Evolutionary conservation across 2,888 invertebrate species (phyloP).

Genomic region (Nymphalis polychloros): DNA sequence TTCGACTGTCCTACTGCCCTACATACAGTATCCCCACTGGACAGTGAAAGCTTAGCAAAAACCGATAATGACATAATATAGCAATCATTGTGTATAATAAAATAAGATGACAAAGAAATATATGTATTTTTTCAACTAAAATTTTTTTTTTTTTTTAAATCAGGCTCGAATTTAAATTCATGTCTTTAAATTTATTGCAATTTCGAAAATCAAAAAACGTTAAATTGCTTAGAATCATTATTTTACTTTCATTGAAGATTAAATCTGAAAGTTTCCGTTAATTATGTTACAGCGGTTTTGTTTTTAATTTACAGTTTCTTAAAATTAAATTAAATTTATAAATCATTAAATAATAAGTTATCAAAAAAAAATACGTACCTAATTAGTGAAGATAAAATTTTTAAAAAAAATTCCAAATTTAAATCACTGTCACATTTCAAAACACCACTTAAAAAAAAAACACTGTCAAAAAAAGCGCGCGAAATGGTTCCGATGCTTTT

Average conservation of each 20-base stretch:
- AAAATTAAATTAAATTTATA: not conserved
- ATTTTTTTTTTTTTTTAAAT: too few species aligned
- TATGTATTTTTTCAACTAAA: too few species aligned
- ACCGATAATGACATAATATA: slow-evolving; percentile 60
- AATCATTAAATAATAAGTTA: not conserved
- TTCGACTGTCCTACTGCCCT: slow-evolving; percentile 61
- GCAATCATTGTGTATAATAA: slow-evolving; percentile 38
- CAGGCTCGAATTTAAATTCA: too few species aligned
- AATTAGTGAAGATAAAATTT: slow-evolving; percentile 28
- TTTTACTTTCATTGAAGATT: not conserved
- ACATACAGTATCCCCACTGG: slow-evolving; percentile 44
- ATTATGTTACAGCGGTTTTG: not conserved
- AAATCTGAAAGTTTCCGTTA: not conserved
- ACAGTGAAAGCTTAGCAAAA: slow-evolving; percentile 64
- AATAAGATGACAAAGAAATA: slow-evolving; percentile 3
- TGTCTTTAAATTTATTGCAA: too few species aligned
- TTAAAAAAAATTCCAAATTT: slow-evolving; percentile 20
- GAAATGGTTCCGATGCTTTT: slow-evolving; percentile 25
- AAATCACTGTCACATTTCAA: slow-evolving; percentile 43
- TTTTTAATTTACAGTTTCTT: not conserved
- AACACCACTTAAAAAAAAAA: slow-evolving; percentile 37
- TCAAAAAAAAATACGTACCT: slow-evolving; percentile 41
- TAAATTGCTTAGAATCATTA: not conserved
- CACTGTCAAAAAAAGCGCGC: slow-evolving; percentile 49
- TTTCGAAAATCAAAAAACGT: too few species aligned